Base-by-base conservation (phyloP, 2,797 vertebrate genomes). In the Euthynnus affinis region DNA sequence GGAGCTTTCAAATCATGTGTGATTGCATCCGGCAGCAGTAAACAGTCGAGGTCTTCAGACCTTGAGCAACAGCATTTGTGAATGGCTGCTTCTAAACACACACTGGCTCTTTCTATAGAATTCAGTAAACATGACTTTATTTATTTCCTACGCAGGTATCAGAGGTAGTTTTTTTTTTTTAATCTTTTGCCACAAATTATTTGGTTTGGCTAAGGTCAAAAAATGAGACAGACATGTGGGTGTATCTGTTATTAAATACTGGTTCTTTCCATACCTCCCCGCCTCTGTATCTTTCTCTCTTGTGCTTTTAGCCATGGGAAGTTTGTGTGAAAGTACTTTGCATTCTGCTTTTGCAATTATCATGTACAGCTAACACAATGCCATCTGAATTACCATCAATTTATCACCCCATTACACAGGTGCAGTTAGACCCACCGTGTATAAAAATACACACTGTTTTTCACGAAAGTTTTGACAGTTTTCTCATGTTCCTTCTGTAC, bases 381-480 rank as follows among this genome's bases (percentile, higher is more conserved):
- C 5, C 29, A 48, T 46, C 40, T 44, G 7, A 60, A 62, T 67
- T 55, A 60, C 51, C 32, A 3, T 55, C 4, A 7, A 32, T 53
- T 65, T 48, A 65, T 55, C 58, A 56, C 56, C 42, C 49, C 66
- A 63, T 63, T 83, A 52, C 51, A 51, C 29, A 57, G 20, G 17
- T 5, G 5, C 17, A 48, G 44, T 48, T 37, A 37, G 9, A 10
- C 6, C 2, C 14, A 48, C 44, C 18, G 44, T 18, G 6, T 49
- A 49, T 49, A 23, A 67, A 76, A 59, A 52, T 10, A 44, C 2
- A 23, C 2, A 23, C 20, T 72, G 29, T 44, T 4, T 5, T 4
- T 14, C 8, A 48, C 6, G 55, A 52, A 29, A 12, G n/a, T 15
- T 12, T 18, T 14, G 25, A 52, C 13, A 15, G 3, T 61, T 25